Conservation (phyloP, 2,888 invertebrate species). For the Ischnura elegans region DNA sequence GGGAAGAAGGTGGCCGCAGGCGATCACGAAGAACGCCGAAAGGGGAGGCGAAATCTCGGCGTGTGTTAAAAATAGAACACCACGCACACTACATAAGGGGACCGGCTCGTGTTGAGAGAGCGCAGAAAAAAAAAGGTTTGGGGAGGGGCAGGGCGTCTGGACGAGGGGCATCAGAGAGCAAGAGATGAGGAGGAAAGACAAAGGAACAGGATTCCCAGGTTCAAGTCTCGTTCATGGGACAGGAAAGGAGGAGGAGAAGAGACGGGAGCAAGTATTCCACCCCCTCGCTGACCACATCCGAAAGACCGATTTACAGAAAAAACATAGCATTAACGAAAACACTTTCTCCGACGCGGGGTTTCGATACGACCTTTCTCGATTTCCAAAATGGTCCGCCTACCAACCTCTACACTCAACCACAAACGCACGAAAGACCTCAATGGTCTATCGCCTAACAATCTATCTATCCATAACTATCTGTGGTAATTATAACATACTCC, state of each 20-base stretch:
- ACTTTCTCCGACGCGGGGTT: no score
- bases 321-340: no score
- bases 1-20: background rate
- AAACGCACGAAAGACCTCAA: no score
- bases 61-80: background rate
- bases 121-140: constrained; percentile 21
- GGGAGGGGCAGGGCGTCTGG: constrained; percentile 20
- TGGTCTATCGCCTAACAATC: no score
- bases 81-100: background rate
- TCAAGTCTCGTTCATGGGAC: constrained; percentile 44
- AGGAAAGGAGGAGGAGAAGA: background rate
- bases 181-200: constrained; percentile 42
- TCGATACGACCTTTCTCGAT: no score
- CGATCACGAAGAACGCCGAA: background rate
- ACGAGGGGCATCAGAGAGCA: constrained; percentile 17
- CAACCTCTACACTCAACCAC: no score
- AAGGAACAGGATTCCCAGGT: constrained; percentile 66
- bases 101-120: background rate
- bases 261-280: background rate
- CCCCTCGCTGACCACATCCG: background rate
- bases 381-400: no score
- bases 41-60: background rate
- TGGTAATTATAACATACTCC: no score
- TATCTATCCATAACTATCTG: no score
- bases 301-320: no score